These are phyloP conservation scores for Mythimna impura DNA, from an alignment of 2,888 invertebrate genomes.

Conservation along the genomic window DNA sequence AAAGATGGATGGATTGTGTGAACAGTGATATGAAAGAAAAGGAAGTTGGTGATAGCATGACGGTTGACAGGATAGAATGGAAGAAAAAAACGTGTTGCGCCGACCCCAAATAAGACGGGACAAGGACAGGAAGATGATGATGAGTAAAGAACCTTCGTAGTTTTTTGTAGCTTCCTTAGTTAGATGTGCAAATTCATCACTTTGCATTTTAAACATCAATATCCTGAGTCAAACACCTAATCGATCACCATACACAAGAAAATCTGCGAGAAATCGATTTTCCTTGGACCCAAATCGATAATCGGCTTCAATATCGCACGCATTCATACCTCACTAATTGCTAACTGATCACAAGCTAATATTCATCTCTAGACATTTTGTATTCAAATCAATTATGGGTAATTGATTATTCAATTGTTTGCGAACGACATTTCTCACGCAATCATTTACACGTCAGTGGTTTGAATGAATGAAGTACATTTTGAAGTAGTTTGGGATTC, in stretches of 20 bases:
- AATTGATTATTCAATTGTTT: slow-evolving; percentile 53
- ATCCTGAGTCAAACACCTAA: slow-evolving; percentile 3
- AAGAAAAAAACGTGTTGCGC: too few relatives aligned
- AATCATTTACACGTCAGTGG: slow-evolving; percentile 47
- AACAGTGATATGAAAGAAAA: too few relatives aligned
- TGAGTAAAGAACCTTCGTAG: too few relatives aligned
- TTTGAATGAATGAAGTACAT: slow-evolving; percentile 37
- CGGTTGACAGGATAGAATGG: too few relatives aligned
- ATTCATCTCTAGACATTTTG: slow-evolving; percentile 37
- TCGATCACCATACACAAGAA: slow-evolving; percentile 40
- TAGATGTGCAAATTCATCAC: slow-evolving; percentile 12
- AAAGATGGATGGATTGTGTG: too few relatives aligned
- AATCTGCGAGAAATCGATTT: slow-evolving; percentile 55
- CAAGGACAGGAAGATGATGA: too few relatives aligned
- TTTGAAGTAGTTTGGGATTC: slow-evolving; percentile 36
- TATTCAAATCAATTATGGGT: slow-evolving; percentile 46
- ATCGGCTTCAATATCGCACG: slow-evolving; percentile 51
- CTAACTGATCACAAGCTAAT: slow-evolving; percentile 27
- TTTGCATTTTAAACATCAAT: slow-evolving; percentile 5
- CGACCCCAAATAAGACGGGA: too few relatives aligned
- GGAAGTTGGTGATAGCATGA: too few relatives aligned
- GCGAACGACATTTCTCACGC: slow-evolving; percentile 52
- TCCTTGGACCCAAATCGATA: slow-evolving; percentile 43
- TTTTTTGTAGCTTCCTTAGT: background rate
- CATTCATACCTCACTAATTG: slow-evolving; percentile 43